phyloP scores from a whole-genome alignment of 2,113 vertebrate genomes.

The Bostrychus sinensis region DNA sequence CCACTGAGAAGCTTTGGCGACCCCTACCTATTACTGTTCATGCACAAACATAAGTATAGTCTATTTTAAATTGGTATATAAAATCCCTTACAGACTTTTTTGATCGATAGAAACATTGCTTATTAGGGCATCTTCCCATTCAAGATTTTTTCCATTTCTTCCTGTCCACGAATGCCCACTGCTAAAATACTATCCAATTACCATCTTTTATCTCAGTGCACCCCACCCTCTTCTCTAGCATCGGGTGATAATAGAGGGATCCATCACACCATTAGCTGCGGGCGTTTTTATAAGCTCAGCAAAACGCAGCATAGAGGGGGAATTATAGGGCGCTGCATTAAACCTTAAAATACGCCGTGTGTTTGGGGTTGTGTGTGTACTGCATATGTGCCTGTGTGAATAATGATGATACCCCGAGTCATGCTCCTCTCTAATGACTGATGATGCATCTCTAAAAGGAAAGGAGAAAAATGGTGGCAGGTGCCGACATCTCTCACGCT shows the following conservation, averaged over 20 bases:
- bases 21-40: too few relatives aligned
- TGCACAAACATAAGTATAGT: too few relatives aligned
- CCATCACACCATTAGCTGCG: constrained; percentile 78
- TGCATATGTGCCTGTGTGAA: constrained; percentile 42
- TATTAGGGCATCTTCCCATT: constrained; percentile 28
- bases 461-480: constrained; percentile 68
- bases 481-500: constrained; percentile 68
- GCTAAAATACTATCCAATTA: constrained; percentile 76
- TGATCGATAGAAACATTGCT: constrained; percentile 1
- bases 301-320: constrained; percentile 71
- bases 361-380: constrained; percentile 42
- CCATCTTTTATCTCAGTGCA: constrained; percentile 67
- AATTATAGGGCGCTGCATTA: constrained; percentile 71
- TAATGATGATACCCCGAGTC: constrained; percentile 65
- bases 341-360: constrained; percentile 69
- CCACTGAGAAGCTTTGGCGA: too few relatives aligned
- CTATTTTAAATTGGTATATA: neutral
- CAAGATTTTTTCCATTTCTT: constrained; percentile 24
- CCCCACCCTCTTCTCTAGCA: constrained; percentile 50
- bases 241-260: constrained; percentile 75
- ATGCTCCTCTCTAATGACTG: constrained; percentile 71
- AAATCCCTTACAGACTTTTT: neutral
- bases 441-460: constrained; percentile 74
- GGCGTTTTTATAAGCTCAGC: constrained; percentile 76
- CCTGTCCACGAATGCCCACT: constrained; percentile 44